Evolutionary conservation across 2,797 vertebrate genomes (phyloP).

Genomic region (Trachurus trachurus): DNA sequence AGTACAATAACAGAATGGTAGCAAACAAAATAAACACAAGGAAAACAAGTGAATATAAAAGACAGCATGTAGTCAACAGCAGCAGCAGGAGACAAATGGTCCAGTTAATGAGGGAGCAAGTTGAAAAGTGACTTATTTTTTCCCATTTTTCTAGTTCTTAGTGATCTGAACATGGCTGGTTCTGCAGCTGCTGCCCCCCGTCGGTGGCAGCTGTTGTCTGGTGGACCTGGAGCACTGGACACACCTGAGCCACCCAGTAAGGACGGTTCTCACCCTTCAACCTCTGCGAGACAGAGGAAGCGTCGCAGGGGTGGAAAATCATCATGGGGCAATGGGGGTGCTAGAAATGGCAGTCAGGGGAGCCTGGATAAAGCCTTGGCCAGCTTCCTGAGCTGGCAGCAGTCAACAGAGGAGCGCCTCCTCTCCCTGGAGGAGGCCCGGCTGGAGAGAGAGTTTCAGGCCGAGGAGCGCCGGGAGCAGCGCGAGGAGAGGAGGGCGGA

Average conservation of each 20-base stretch:
- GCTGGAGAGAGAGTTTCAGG: conserved; percentile 85
- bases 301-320: conserved; percentile 80
- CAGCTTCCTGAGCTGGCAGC: conserved; percentile 84
- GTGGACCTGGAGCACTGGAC: conserved; percentile 57
- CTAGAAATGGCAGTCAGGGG: conserved; percentile 46
- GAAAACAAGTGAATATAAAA: too few relatives aligned
- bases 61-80: too few relatives aligned
- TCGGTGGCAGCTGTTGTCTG: conserved; percentile 7
- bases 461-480: conserved; percentile 88
- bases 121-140: neutral
- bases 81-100: too few relatives aligned
- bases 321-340: conserved; percentile 53
- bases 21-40: too few relatives aligned
- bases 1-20: too few relatives aligned
- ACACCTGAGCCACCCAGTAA: conserved; percentile 51
- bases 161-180: conserved; percentile 84
- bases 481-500: conserved; percentile 88
- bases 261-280: conserved; percentile 29
- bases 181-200: conserved; percentile 71
- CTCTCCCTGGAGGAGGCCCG: conserved; percentile 86
- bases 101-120: too few relatives aligned
- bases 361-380: conserved; percentile 83
- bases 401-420: conserved; percentile 87
- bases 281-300: conserved; percentile 79
- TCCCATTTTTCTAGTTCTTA: conserved; percentile 81